phyloP scores from a whole-genome alignment of 2,888 invertebrate species.

The Drosophila affinis region DNA sequence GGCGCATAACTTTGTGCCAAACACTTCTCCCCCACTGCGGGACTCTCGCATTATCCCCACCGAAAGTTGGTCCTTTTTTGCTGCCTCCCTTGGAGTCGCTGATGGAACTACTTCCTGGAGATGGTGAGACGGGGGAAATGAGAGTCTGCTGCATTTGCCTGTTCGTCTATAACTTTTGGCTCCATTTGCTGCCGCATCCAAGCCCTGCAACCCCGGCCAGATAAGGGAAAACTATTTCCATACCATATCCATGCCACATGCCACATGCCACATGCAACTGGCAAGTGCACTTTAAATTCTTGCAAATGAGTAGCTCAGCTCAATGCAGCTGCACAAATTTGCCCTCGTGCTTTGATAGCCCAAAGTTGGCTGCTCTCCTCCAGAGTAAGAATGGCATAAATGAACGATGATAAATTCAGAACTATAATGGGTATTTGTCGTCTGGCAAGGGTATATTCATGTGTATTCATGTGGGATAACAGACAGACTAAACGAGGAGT shows the following conservation, averaged over 20 bases:
- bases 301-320: slow-evolving; percentile 75
- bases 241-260: neutral
- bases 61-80: slow-evolving; percentile 52
- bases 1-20: slow-evolving; percentile 74
- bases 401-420: neutral
- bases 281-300: slow-evolving; percentile 83
- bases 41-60: slow-evolving; percentile 60
- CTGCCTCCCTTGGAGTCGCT: neutral
- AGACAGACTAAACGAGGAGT: no score
- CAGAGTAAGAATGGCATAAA: neutral
- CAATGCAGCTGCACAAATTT: slow-evolving; percentile 33
- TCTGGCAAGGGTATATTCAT: neutral
- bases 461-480: no score
- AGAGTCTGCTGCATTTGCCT: slow-evolving; percentile 45
- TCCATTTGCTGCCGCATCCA: slow-evolving; percentile 61
- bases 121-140: slow-evolving; percentile 45
- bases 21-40: slow-evolving; percentile 55
- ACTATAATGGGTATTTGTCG: neutral
- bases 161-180: slow-evolving; percentile 63
- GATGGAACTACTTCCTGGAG: neutral
- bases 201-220: slow-evolving; percentile 26
- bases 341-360: slow-evolving; percentile 20
- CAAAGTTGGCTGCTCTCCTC: slow-evolving; percentile 2
- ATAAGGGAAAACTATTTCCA: slow-evolving; percentile 68
- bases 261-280: slow-evolving; percentile 54